Evolutionary conservation across 2,797 vertebrate genomes (phyloP).

Genomic region (Streptopelia turtur): DNA sequence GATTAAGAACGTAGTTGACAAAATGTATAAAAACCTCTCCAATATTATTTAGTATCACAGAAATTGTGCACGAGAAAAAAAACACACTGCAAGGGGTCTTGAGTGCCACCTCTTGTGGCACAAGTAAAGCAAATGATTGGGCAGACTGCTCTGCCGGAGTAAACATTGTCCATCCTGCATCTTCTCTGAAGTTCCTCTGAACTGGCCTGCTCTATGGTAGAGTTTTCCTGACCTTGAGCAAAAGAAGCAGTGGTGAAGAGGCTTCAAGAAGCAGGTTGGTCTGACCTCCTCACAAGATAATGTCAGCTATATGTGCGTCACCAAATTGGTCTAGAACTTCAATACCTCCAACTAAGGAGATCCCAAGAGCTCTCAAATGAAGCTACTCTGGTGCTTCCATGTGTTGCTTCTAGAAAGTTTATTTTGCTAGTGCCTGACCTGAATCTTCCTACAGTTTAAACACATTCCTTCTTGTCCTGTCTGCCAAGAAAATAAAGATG

Average conservation of each 20-base stretch:
- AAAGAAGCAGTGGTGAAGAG: background rate
- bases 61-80: background rate
- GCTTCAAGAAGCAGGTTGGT: background rate
- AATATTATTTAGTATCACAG: background rate
- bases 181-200: background rate
- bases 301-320: background rate
- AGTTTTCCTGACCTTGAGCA: background rate
- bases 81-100: background rate
- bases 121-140: background rate
- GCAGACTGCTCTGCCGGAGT: background rate
- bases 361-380: background rate
- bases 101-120: background rate
- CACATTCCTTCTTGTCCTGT: background rate
- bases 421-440: background rate
- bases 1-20: background rate
- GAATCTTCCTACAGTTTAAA: background rate
- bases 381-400: background rate
- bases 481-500: background rate
- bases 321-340: background rate
- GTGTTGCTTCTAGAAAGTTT: background rate
- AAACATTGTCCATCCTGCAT: background rate
- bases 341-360: background rate
- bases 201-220: background rate
- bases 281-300: background rate
- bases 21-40: background rate